phyloP scores from a whole-genome alignment of 2,888 invertebrate genomes.

The Mimumesa dahlbomi region DNA sequence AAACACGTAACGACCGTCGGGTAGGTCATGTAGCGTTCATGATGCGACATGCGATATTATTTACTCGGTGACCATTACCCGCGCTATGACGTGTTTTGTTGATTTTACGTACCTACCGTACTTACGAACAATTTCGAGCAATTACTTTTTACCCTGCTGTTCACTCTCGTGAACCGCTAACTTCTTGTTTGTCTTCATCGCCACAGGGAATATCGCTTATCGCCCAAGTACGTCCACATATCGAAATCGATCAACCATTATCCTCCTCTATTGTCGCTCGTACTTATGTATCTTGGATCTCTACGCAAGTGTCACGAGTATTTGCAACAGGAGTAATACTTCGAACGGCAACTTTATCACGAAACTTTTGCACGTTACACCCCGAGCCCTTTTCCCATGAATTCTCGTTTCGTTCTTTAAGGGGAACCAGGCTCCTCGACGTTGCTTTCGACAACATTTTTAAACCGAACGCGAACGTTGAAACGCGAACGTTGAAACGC shows the following conservation, averaged over 20 bases:
- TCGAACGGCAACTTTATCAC: not conserved
- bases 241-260: constrained; percentile 16
- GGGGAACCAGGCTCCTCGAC: too few relatives aligned
- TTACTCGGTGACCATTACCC: constrained; percentile 64
- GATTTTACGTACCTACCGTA: constrained; percentile 52
- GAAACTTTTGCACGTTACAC: not conserved
- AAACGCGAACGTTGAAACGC: too few relatives aligned
- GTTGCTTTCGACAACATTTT: too few relatives aligned
- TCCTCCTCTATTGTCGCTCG: not conserved
- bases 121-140: constrained; percentile 67
- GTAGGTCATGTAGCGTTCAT: constrained; percentile 30
- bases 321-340: too few relatives aligned
- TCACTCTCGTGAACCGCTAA: constrained; percentile 16
- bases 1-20: constrained; percentile 54
- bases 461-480: not conserved
- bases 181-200: constrained; percentile 30
- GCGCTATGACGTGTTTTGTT: constrained; percentile 48
- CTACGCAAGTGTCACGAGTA: not conserved
- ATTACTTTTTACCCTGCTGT: constrained; percentile 61
- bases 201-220: constrained; percentile 10
- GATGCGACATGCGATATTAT: constrained; percentile 69
- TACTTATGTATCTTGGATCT: constrained; percentile 10
- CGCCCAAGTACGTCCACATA: not conserved
- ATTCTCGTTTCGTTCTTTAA: too few relatives aligned
- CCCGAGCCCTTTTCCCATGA: not conserved